These are phyloP conservation scores for Globia sparganii DNA, from an alignment of 2,888 invertebrate genomes.

Conservation along the genomic window DNA sequence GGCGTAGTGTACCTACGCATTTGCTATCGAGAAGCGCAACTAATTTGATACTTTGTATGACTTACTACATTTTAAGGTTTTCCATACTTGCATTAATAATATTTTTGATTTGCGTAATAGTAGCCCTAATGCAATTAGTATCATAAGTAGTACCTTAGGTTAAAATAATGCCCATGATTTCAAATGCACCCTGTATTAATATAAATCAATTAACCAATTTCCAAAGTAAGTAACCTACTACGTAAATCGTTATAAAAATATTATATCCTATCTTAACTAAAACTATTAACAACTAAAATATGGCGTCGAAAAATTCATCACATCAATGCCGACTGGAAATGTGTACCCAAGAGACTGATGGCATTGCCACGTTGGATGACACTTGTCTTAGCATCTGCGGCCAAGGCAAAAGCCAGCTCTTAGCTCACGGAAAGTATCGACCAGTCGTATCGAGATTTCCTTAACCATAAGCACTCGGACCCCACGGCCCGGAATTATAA, in stretches of 20 bases:
- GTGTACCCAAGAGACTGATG: not conserved
- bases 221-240: not conserved
- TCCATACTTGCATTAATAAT: no score
- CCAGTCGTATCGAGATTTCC: not conserved
- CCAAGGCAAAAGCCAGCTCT: not conserved
- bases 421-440: not conserved
- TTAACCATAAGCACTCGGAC: not conserved
- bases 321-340: not conserved
- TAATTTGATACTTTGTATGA: no score
- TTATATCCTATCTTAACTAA: not conserved
- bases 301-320: not conserved
- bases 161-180: no score
- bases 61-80: no score
- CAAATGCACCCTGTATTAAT: no score
- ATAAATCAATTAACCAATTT: constrained; percentile 14
- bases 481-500: no score
- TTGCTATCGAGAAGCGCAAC: no score
- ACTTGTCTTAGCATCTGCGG: not conserved
- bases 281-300: not conserved
- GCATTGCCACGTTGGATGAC: not conserved
- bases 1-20: no score
- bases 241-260: not conserved
- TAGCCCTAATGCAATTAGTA: no score
- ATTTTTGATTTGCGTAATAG: no score
- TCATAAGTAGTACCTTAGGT: no score